phyloP scores from a whole-genome alignment of 2,113 vertebrate species.

The Clupea harengus region DNA sequence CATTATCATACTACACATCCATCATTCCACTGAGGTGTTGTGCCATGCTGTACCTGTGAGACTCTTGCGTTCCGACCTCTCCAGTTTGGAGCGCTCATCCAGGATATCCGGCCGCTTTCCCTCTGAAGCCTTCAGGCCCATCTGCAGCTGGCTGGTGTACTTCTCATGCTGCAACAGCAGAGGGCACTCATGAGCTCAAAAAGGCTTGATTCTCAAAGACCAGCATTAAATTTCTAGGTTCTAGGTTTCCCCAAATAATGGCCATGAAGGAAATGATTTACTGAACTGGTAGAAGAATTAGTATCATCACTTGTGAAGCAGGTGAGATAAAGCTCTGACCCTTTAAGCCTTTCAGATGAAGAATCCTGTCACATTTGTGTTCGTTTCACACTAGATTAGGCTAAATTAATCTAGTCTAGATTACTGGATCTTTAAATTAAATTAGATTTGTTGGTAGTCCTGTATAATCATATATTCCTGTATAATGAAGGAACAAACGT shows the following conservation, averaged over 20 bases:
- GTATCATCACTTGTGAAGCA: no score
- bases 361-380: no score
- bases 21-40: background rate
- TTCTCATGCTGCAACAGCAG: slow-evolving; percentile 86
- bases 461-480: no score
- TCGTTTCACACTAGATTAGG: no score
- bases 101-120: slow-evolving; percentile 67
- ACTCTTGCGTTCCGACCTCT: slow-evolving; percentile 74
- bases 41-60: slow-evolving; percentile 66
- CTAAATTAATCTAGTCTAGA: no score
- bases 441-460: no score
- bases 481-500: no score
- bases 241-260: background rate
- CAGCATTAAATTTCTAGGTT: no score
- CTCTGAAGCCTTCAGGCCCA: slow-evolving; percentile 69
- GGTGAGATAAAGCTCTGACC: no score
- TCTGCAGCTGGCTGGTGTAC: slow-evolving; percentile 93
- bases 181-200: background rate
- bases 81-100: slow-evolving; percentile 70
- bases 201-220: background rate
- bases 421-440: no score
- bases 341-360: no score
- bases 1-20: background rate
- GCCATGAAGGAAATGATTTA: background rate
- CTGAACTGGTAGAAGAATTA: background rate